A percentile compares a stretch with the other conserved stretches of the same genome.
phyloP scores from a whole-genome alignment of 2,113 vertebrate genomes.

The Myotis brandtii region DNA sequence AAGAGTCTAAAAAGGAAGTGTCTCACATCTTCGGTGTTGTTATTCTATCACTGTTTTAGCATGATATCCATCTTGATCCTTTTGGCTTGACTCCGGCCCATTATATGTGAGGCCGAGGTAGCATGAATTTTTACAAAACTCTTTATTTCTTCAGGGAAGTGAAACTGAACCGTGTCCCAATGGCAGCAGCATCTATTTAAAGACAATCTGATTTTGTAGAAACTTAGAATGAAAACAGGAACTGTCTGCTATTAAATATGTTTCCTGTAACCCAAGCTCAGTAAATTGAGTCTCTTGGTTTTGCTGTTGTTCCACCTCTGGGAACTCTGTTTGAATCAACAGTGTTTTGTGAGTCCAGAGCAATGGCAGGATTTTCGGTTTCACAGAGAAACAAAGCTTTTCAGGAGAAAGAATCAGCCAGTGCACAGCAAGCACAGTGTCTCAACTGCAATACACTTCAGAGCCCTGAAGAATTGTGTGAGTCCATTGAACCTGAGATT shows the following conservation, averaged over 20 bases:
- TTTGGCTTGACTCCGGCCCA: conserved; percentile 54
- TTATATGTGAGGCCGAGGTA: conserved; percentile 62
- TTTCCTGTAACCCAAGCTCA: conserved; percentile 75
- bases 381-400: conserved; percentile 68
- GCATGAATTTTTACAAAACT: conserved; percentile 66
- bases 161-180: conserved; percentile 71
- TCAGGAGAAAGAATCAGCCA: conserved; percentile 7
- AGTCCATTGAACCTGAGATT: not conserved
- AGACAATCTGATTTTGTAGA: conserved; percentile 74
- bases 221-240: conserved; percentile 79
- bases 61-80: conserved; percentile 57
- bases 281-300: conserved; percentile 63
- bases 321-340: conserved; percentile 64
- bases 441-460: not conserved
- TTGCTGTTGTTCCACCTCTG: conserved; percentile 54
- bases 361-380: conserved; percentile 63
- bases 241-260: conserved; percentile 75
- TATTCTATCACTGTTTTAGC: conserved; percentile 57
- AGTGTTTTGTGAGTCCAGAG: conserved; percentile 59
- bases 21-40: conserved; percentile 34
- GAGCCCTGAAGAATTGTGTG: not conserved
- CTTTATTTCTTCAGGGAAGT: conserved; percentile 69
- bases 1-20: conserved; percentile 1
- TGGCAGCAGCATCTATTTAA: conserved; percentile 70
- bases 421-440: not conserved